Evolutionary conservation across 2,888 invertebrate genomes (phyloP).

Genomic region (Hirtodrosophila duncani): DNA sequence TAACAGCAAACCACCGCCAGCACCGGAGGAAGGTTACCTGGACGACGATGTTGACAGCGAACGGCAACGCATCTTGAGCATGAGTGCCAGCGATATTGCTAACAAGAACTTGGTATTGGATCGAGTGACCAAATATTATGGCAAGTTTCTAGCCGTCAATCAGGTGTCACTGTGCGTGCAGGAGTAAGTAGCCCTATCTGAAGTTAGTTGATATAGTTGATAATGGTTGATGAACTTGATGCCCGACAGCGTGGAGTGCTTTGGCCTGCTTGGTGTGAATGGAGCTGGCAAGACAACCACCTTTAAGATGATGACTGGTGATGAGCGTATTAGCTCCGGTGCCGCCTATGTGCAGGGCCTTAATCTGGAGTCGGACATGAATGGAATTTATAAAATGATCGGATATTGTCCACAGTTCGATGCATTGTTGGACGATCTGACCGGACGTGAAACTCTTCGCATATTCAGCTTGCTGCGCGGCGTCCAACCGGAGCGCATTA

Average conservation of each 20-base stretch:
- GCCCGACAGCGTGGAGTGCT: constrained; percentile 87
- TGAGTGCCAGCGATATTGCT: constrained; percentile 75
- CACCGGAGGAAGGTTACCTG: constrained; percentile 74
- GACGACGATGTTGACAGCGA: constrained; percentile 82
- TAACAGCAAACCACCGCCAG: constrained; percentile 58
- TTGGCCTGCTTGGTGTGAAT: constrained; percentile 90
- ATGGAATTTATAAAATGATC: constrained; percentile 81
- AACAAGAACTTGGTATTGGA: constrained; percentile 81
- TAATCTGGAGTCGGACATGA: constrained; percentile 80
- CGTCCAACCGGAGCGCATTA: constrained; percentile 78
- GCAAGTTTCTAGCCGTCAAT: constrained; percentile 87
- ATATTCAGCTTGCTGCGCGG: constrained; percentile 84
- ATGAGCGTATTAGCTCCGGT: constrained; percentile 84
- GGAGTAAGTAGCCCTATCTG: constrained; percentile 75
- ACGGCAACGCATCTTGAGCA: constrained; percentile 78
- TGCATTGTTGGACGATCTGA: constrained; percentile 84
- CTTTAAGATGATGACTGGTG: constrained; percentile 94
- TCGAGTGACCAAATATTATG: constrained; percentile 87
- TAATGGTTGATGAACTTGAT: too few species aligned
- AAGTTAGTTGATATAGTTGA: too few species aligned
- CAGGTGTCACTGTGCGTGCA: constrained; percentile 82
- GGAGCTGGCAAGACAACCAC: constrained; percentile 94
- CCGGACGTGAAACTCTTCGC: constrained; percentile 84
- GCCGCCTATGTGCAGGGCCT: constrained; percentile 84
- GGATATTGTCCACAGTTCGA: constrained; percentile 89